Evolutionary conservation across 2,113 vertebrate species (phyloP).

Genomic region (Ctenodactylus gundi): DNA sequence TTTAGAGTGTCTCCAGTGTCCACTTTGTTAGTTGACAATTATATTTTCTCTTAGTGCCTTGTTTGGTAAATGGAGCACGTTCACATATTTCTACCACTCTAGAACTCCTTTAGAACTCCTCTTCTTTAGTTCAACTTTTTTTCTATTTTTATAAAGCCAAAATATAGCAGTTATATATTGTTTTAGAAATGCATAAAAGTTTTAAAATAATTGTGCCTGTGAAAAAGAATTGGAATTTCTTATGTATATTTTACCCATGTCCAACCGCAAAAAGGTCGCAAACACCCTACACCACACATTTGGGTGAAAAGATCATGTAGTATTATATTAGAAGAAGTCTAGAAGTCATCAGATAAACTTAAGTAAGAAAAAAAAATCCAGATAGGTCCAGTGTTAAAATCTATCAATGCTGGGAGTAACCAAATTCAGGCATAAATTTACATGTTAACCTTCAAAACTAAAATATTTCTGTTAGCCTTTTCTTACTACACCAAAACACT

Average conservation of each 20-base stretch:
- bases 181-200: background rate
- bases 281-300: background rate
- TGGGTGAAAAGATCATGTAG: background rate
- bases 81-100: background rate
- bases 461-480: background rate
- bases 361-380: background rate
- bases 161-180: background rate
- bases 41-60: background rate
- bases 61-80: background rate
- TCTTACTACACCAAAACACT: background rate
- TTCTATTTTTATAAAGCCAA: background rate
- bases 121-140: background rate
- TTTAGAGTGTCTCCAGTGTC: background rate
- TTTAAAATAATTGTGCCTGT: background rate
- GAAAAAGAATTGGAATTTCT: too few species aligned
- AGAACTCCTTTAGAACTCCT: background rate
- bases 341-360: background rate
- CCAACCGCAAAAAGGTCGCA: background rate
- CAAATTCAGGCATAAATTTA: background rate
- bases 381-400: background rate
- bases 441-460: constrained; percentile 1
- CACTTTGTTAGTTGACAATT: background rate
- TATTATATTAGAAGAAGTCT: background rate
- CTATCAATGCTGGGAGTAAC: background rate
- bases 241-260: background rate